Evolutionary conservation across 2,113 vertebrate genomes (phyloP), one percentile per base, ranked within the genome.

Genomic region (Triplophysa dalaica): DNA sequence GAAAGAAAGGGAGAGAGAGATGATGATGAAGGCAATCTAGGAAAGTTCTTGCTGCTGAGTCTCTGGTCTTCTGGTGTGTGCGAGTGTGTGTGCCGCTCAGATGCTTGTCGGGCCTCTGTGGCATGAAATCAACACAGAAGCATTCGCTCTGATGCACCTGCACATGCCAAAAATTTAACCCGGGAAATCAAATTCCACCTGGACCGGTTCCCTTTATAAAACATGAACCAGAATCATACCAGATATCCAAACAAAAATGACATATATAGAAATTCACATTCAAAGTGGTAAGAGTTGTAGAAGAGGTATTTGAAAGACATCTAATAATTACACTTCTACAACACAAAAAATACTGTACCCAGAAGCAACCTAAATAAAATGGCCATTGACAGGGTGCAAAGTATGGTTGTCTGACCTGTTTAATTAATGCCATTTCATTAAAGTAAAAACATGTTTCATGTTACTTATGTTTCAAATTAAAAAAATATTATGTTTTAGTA

Each of bases 1-100:
- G 83, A 87, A 76, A 50, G 60, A 69, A 83, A 86, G 81, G 85
- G 86, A 84, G 14, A 73, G 70, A 45, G 69, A 7, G 65, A 75
- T 26, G 74, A 66, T 82, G 70, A 85, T 75, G 77, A 84, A 82
- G 77, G 70, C 62, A 83, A 85, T 86, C 87, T 84, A 82, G 80
- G 77, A 86, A 76, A 80, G 67, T 80, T 83, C 77, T 77, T 73
- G 79, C 61, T 66, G 74, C 66, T 66, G 70, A 78, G 70, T 81
- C 70, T 80, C 65, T 8, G 61, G 70, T 80, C 62, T 45, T 75
- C 74, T 76, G 74, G 74, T 67, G 62, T 75, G 58, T 62, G 22
- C 48, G 48, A 56, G 52, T 75, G 41, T 29, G 67, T 69, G 67
- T 50, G 75, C 56, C 43, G 33, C 79, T 69, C 84, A 82, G 79